phyloP scores from a whole-genome alignment of 2,888 invertebrate genomes.

The Mesorhabditis belari region DNA sequence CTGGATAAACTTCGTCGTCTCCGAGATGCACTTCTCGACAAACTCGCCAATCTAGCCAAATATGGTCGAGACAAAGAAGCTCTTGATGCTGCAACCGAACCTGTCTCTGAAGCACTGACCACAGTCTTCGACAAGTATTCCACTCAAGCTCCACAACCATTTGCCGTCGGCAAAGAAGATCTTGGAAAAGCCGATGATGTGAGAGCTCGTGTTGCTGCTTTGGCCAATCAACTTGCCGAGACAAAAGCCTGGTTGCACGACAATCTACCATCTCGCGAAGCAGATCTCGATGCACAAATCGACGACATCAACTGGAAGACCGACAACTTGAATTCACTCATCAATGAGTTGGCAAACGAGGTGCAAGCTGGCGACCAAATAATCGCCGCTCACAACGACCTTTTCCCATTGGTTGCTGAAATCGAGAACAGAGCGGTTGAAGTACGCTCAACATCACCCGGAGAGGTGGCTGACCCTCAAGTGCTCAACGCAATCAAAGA shows the following conservation, averaged over 20 bases:
- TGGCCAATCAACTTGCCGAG: not conserved
- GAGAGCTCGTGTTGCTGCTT: not conserved
- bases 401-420: not conserved
- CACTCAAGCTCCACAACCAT: not conserved
- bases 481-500: not conserved
- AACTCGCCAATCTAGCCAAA: not conserved
- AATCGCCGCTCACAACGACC: not conserved
- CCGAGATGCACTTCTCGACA: not conserved
- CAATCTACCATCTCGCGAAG: not conserved
- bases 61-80: constrained; percentile 1
- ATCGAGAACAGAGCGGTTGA: not conserved
- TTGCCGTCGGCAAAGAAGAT: not conserved
- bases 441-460: not conserved
- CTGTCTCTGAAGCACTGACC: not conserved
- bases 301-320: not conserved
- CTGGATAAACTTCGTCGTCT: not conserved
- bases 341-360: not conserved
- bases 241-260: constrained; percentile 1
- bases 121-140: not conserved
- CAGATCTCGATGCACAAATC: not conserved
- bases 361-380: not conserved
- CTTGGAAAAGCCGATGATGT: not conserved
- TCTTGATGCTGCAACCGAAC: constrained; percentile 3
- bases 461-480: not conserved
- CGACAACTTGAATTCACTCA: not conserved